Evolutionary conservation across 2,113 vertebrate species (phyloP).

Genomic region (Clupea harengus): DNA sequence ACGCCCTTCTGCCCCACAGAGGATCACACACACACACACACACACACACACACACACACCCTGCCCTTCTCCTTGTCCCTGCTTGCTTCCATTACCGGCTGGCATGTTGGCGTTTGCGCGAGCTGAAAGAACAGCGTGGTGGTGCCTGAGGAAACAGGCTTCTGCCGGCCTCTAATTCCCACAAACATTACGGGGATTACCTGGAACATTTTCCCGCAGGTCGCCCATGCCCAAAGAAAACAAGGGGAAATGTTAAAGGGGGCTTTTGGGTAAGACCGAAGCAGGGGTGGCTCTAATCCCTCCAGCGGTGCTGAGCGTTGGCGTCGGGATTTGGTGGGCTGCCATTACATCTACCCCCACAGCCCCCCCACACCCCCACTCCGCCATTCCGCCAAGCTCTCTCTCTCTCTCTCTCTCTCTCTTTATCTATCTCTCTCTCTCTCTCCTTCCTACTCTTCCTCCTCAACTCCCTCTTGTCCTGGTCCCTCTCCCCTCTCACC

Average conservation of each 20-base stretch:
- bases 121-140: background rate
- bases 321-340: slow-evolving; percentile 16
- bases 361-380: background rate
- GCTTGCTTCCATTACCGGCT: slow-evolving; percentile 1
- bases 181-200: slow-evolving; percentile 44
- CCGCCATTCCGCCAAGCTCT: background rate
- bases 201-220: slow-evolving; percentile 36
- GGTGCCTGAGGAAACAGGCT: background rate
- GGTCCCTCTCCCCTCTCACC: slow-evolving; percentile 37
- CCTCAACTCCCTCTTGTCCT: slow-evolving; percentile 2
- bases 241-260: slow-evolving; percentile 32
- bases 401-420: background rate
- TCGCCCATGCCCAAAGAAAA: slow-evolving; percentile 38
- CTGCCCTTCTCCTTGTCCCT: background rate
- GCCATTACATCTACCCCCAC: background rate
- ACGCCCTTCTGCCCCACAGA: background rate
- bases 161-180: slow-evolving; percentile 22
- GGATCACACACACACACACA: background rate
- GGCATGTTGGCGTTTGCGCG: background rate
- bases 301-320: slow-evolving; percentile 1
- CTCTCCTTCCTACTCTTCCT: background rate
- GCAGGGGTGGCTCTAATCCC: slow-evolving; percentile 42
- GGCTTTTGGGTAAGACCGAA: slow-evolving; percentile 34
- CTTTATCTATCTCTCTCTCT: background rate
- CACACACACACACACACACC: background rate